Evolutionary conservation across 2,888 invertebrate species (phyloP), one percentile per base, ranked within the genome.

Genomic region (Eueremaeus valkanovi): DNA sequence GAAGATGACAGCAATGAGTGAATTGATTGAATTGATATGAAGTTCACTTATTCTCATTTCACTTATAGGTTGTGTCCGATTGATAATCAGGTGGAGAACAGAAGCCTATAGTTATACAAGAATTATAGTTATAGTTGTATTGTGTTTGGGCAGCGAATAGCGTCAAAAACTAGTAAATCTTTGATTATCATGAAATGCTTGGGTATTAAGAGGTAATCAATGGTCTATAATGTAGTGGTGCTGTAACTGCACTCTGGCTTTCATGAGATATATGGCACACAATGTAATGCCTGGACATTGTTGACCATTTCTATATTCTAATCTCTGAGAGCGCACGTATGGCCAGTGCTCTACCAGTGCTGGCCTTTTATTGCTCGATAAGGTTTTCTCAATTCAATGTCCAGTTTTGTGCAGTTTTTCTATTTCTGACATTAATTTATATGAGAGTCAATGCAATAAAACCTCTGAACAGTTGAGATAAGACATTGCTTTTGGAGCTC

Each of bases 381-480:
- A 70, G 70, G 42, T 70, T 66, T 70, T 70, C 70, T 70, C 70
- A 45, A 42, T 45, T 70, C 70, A 70, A 40, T 70, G 70, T 70
- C 70, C 70, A 70, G 36, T 70, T 40, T 45, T 45, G 40, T 27
- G 21, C 45, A 70, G 27, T 45, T 36, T 70, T 70, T 70, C 70
- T 70, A 70, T 45, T 42, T 70, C 13, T 70, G 70, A 70, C 70
- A 70, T 70, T 70, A 70, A 70, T 70, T 70, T 70, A 70, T 70
- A 70, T 70, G 70, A 42, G 40, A 70, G 70, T 70, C 70, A 70
- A 70, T 70, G 70, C 45, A 70, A 70, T 70, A 70, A 70, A 70
- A 70, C 40, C 70, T 70, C 70, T 70, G 70, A 70, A 70, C 70
- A 70, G 70, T 70, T 45, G 70, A 70, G 70, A 70, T 70, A 70